Base-by-base conservation (phyloP, 2,888 invertebrate genomes). In the Minunthozetes semirufus region DNA sequence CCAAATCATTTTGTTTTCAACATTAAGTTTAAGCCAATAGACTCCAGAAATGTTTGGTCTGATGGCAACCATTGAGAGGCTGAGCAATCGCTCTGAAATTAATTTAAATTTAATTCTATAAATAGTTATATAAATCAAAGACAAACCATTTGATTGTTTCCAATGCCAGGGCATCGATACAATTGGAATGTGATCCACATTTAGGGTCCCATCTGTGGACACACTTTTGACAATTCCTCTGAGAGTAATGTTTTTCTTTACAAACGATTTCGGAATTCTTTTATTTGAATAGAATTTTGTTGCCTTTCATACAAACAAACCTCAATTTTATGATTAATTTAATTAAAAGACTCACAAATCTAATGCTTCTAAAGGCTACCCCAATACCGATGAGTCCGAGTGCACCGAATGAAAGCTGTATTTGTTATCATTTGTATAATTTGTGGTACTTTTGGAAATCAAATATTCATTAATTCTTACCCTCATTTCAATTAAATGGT, bases 91-190 rank as follows among this genome's bases (percentile, higher is more conserved):
- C 6, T 53, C 72, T 72, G 13, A 19, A 50, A 4, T 33, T n/a
- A n/a, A n/a, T n/a, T n/a, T n/a, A n/a, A n/a, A n/a, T n/a, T n/a
- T n/a, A n/a, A n/a, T n/a, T n/a, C n/a, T n/a, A n/a, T n/a, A n/a
- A n/a, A n/a, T n/a, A n/a, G n/a, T n/a, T n/a, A n/a, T n/a, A n/a
- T n/a, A n/a, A n/a, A 59, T 6, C 22, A 71, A n/a, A 5, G 1
- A 27, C 61, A 61, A 29, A 29, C 29, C 29, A 61, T 61, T 48
- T 56, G 56, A 25, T 56, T 9, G 17, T 8, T 29, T 61, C 56
- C 25, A 48, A 72, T 50, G 73, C 73, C 63, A 61, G n/a, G 73
- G 73, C 73, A 73, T 38, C n/a, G 61, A 4, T n/a, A 73, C 22
- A 27, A 73, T 68, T 8, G 73, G 73, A 3, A 63, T 46, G 42